Evolutionary conservation across 2,797 vertebrate species (phyloP).

Genomic region (Percopsis omiscomaycus): DNA sequence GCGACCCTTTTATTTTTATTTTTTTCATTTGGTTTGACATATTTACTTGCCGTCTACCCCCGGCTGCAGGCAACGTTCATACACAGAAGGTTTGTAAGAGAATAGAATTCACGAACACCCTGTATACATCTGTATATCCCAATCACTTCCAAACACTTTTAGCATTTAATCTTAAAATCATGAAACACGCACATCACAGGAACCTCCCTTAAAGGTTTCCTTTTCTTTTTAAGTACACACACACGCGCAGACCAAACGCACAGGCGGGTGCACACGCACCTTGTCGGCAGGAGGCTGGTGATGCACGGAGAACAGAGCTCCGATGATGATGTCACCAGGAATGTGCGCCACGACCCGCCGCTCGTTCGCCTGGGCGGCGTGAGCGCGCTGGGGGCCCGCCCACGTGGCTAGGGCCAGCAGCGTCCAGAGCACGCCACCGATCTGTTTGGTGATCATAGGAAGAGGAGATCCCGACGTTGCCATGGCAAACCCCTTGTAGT

Average conservation of each 20-base stretch:
- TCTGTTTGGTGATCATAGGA: slow-evolving; percentile 20
- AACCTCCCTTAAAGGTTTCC: background rate
- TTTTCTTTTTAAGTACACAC: background rate
- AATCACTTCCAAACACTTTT: too few relatives aligned
- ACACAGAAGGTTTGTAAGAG: too few relatives aligned
- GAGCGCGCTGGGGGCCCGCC: slow-evolving; percentile 76
- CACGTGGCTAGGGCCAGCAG: slow-evolving; percentile 80
- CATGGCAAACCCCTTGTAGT: slow-evolving; percentile 46
- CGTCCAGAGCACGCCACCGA: slow-evolving; percentile 73
- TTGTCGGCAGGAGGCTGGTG: slow-evolving; percentile 89
- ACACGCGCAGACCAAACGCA: background rate
- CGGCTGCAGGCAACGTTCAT: too few relatives aligned
- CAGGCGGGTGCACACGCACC: slow-evolving; percentile 38
- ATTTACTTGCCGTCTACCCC: too few relatives aligned
- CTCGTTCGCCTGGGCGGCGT: slow-evolving; percentile 82
- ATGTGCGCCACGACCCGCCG: slow-evolving; percentile 86
- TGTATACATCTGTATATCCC: too few relatives aligned
- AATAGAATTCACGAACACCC: too few relatives aligned
- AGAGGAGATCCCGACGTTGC: slow-evolving; percentile 28
- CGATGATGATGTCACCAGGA: slow-evolving; percentile 87
- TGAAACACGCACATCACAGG: too few relatives aligned
- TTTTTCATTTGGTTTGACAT: too few relatives aligned
- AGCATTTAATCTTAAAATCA: too few relatives aligned
- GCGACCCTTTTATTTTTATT: too few relatives aligned
- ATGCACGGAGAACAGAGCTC: slow-evolving; percentile 88